Conservation (phyloP, 2,797 vertebrate genomes). For the Phyllotis vaccarum region DNA sequence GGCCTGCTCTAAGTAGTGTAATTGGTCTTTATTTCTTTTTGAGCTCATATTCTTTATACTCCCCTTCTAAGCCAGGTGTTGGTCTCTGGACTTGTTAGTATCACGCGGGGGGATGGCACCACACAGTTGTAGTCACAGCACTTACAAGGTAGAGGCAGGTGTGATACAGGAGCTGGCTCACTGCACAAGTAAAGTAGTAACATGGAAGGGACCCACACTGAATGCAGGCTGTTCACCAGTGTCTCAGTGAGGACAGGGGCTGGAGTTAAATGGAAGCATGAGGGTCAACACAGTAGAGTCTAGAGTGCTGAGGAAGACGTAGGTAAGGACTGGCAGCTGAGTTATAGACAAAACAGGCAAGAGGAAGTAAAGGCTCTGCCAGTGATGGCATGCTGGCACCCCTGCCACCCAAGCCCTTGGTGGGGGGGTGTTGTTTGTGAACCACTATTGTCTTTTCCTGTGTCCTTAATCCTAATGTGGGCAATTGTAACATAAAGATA, state of each 20-base stretch:
- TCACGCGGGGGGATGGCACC: neutral
- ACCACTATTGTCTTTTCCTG: neutral
- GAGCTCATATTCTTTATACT: rapidly evolving
- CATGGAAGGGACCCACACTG: too few relatives aligned
- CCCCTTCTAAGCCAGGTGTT: neutral
- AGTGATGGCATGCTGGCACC: neutral
- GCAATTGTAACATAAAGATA: neutral
- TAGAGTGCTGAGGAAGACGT: neutral
- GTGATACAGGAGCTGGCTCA: neutral
- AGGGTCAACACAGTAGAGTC: neutral
- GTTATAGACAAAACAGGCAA: neutral
- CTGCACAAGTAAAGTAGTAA: rapidly evolving
- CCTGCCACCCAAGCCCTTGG: neutral
- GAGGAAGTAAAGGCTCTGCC: neutral
- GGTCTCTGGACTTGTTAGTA: neutral
- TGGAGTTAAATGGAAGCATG: neutral
- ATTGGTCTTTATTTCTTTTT: neutral
- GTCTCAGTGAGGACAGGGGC: neutral
- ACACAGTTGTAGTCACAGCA: neutral
- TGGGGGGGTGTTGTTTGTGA: neutral
- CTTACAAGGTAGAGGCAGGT: neutral
- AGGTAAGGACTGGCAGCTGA: neutral
- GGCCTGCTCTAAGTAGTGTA: too few relatives aligned
- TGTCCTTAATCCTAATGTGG: neutral
- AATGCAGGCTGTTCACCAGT: neutral